Base-by-base conservation (phyloP, 2,797 vertebrate species). In the Bufotes viridis region DNA sequence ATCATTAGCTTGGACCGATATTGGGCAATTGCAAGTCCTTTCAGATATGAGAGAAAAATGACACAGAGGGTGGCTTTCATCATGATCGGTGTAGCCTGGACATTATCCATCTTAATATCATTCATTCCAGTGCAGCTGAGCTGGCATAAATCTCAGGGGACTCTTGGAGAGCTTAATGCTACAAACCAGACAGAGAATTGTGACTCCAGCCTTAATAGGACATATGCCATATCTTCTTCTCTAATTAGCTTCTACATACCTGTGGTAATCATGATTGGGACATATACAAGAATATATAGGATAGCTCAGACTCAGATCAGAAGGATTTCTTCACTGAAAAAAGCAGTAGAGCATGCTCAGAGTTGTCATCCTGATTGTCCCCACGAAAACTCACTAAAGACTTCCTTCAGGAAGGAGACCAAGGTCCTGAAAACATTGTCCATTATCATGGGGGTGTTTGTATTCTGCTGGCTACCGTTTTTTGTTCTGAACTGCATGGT, bases 181-280 rank as follows among this genome's bases (percentile, higher is more conserved):
- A 92, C 29, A 22, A 18, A 85, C 63, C 79, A 75, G 34, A 89
- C 91, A 1, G 92, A 91, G 3, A 94, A 92, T 91, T 96, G 96
- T 29, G 95, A 94, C 76, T 91, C 95, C 74, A 95, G 93, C 88
- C 93, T 97, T 84, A 94, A 92, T 91, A 90, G 93, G 83, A 95
- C 94, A 0, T 96, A 96, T 0, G 95, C 95, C 20, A 93, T 97
- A 89, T 94, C 95, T 0, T 97, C 96, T 0, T 96, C 94, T 0
- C 93, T 97, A 26, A 88, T 97, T 24, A 96, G 96, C 92, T 97
- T 97, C 92, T 97, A 96, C 91, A 95, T 97, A 81, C 96, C 96
- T 0, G 95, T 96, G 1, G 91, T 94, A 2, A 94, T 96, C 91
- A 96, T 96, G 96, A 91, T 96, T 2, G 95, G 92, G 6, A 97